Evolutionary conservation across 2,888 invertebrate genomes (phyloP).

Genomic region (Temnothorax unifasciatus): DNA sequence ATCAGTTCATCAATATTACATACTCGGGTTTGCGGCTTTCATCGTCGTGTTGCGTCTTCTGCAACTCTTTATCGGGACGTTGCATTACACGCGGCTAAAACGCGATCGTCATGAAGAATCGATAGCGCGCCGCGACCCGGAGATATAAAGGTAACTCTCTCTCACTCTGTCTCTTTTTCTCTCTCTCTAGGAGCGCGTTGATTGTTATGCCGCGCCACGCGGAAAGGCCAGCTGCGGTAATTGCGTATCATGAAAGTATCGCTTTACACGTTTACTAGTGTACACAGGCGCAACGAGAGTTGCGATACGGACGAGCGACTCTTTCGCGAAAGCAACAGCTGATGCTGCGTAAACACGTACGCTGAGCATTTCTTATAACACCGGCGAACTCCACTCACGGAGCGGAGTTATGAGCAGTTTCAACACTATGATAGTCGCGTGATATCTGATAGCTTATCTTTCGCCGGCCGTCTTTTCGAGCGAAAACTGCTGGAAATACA

Average conservation of each 20-base stretch:
- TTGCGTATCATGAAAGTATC: slow-evolving; percentile 42
- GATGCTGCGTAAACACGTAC: slow-evolving; percentile 39
- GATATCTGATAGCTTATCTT: slow-evolving; percentile 25
- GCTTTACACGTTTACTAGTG: background rate
- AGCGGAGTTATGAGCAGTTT: background rate
- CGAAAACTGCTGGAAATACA: background rate
- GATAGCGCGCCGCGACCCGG: slow-evolving; percentile 9
- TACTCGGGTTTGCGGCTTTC: slow-evolving; percentile 19
- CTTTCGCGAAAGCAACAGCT: slow-evolving; percentile 37
- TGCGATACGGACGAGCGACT: background rate
- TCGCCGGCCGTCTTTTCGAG: background rate
- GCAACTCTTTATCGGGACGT: slow-evolving; percentile 23
- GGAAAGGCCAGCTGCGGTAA: slow-evolving; percentile 12
- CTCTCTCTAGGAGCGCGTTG: slow-evolving; percentile 8
- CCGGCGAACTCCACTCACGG: background rate
- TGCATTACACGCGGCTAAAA: slow-evolving; percentile 13
- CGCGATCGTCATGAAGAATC: slow-evolving; percentile 39
- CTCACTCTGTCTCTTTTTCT: background rate
- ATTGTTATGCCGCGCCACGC: slow-evolving; percentile 39
- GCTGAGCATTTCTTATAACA: background rate
- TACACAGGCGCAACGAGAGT: background rate
- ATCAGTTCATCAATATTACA: slow-evolving; percentile 22
- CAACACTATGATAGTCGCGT: background rate
- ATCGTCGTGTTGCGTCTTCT: slow-evolving; percentile 11
- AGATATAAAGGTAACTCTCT: slow-evolving; percentile 34